Evolutionary conservation across 1,140 invertebrate genomes (phyloP).

Genomic region (Phymorhynchus buccinoides): DNA sequence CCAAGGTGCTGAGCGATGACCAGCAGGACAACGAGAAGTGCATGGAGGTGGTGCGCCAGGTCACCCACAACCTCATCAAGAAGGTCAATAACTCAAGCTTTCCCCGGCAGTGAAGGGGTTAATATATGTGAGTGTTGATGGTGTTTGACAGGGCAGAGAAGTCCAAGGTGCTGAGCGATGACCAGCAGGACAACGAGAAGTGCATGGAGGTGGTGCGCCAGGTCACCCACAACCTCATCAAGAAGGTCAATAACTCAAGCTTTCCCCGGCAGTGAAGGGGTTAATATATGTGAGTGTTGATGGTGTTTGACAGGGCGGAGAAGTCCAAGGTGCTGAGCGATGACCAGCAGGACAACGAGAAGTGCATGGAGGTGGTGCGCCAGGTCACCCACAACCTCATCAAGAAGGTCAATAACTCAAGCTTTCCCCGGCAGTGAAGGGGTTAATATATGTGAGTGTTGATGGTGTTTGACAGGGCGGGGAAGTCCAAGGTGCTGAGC

Average conservation of each 20-base stretch:
- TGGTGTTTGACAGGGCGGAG: slow-evolving; percentile 80
- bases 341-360: slow-evolving; percentile 83
- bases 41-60: slow-evolving; percentile 86
- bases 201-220: slow-evolving; percentile 87
- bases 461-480: slow-evolving; percentile 79
- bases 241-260: slow-evolving; percentile 76
- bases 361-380: background rate
- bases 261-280: too few species aligned
- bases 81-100: too few species aligned
- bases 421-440: too few species aligned
- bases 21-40: slow-evolving; percentile 87
- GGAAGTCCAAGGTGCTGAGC: slow-evolving; percentile 87
- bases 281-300: too few species aligned
- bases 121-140: too few species aligned
- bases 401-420: slow-evolving; percentile 76
- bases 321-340: slow-evolving; percentile 89
- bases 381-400: slow-evolving; percentile 80
- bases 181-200: slow-evolving; percentile 88
- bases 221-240: slow-evolving; percentile 79
- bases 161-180: slow-evolving; percentile 88
- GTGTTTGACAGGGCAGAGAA: slow-evolving; percentile 83
- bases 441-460: too few species aligned
- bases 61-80: slow-evolving; percentile 79
- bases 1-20: slow-evolving; percentile 89
- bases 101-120: too few species aligned